Base-by-base conservation (phyloP, 2,888 invertebrate species). In the Sepiola atlantica region DNA sequence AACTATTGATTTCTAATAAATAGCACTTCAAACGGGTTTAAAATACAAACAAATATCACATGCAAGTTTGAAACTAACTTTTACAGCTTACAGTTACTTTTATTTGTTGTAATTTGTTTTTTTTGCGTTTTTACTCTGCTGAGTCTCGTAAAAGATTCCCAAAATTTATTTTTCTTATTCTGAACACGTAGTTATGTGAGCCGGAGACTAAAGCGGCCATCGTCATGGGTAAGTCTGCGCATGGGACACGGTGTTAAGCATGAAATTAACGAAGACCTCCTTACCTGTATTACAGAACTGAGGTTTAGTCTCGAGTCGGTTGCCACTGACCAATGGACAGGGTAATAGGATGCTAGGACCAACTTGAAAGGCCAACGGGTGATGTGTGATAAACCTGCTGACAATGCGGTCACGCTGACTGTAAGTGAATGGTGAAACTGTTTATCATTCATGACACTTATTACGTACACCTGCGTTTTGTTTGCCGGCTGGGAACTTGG, bases 261-360 rank as follows among this genome's bases (percentile, higher is more conserved):
- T 45, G 8, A 45, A 45, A 77, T 77, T 77, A 28, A n/a, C n/a
- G 16, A 54, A 24, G n/a, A 45, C 14, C 10, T 24, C 14, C 20
- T 92, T 35, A 92, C 92, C 92, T 92, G 92, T 92, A 92, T n/a
- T 54, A 92, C 28, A 8, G 92, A 92, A 6, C 21, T 12, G n/a
- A 92, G 0, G 24, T 92, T 45, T 45, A 92, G 16, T 45, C 54
- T 54, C 28, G 35, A 54, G 14, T 92, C 16, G 1, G 54, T 92
- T 14, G 28, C 45, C 24, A 92, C 54, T 54, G n/a, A 92, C 92
- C 92, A 92, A 92, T 92, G 92, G 16, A 54, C 54, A 28, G 92
- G 92, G n/a, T 54, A 92, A 92, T 92, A 92, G 8, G 92, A 92
- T 54, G 92, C 92, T 35, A 92, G n/a, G 12, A 92, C 92, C 54